These are phyloP conservation scores for Stenolophus ochropezus DNA, from an alignment of 2,888 invertebrate genomes.

Conservation along the genomic window DNA sequence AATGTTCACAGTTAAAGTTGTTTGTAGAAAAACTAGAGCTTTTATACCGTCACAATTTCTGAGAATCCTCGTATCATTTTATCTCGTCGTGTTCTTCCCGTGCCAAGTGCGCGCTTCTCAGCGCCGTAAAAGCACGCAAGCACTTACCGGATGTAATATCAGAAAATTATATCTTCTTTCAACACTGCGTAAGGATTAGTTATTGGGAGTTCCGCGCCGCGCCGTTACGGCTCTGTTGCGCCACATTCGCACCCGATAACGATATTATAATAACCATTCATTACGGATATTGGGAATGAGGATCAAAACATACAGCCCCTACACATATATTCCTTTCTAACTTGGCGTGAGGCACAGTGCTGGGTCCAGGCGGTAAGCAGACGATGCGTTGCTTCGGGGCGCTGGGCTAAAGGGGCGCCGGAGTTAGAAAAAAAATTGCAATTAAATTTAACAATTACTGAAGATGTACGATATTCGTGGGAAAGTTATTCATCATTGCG, in stretches of 20 bases:
- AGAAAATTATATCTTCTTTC: constrained; percentile 51
- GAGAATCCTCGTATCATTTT: constrained; percentile 4
- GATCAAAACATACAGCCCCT: not conserved
- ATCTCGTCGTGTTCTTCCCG: not conserved
- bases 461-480: too few species aligned
- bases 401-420: too few species aligned
- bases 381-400: too few species aligned
- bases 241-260: not conserved
- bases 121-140: constrained; percentile 14
- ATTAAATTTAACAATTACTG: too few species aligned
- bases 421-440: too few species aligned
- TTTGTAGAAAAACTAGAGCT: not conserved
- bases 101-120: constrained; percentile 39
- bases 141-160: constrained; percentile 45
- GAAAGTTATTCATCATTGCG: too few species aligned
- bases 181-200: constrained; percentile 48
- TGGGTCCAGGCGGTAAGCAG: too few species aligned
- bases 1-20: not conserved
- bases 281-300: not conserved
- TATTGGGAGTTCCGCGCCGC: constrained; percentile 4
- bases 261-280: constrained; percentile 15
- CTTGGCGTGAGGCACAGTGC: too few species aligned
- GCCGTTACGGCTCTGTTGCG: not conserved
- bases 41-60: not conserved
- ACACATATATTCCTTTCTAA: too few species aligned